phyloP scores from a whole-genome alignment of 2,888 invertebrate species.

The Spicauda simplicius region DNA sequence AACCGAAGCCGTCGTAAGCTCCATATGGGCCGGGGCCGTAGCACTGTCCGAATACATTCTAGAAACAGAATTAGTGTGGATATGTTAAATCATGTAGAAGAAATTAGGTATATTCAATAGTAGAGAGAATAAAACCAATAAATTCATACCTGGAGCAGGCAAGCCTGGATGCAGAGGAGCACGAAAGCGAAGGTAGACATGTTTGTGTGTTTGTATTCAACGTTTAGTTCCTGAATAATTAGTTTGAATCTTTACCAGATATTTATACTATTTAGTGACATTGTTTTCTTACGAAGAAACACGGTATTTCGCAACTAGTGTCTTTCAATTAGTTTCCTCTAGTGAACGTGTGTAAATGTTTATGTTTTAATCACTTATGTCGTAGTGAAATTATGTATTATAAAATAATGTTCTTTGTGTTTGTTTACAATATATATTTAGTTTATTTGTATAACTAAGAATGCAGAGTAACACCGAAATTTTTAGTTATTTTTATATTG shows the following conservation, averaged over 20 bases:
- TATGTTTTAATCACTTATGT: background rate
- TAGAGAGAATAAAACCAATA: no score
- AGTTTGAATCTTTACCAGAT: no score
- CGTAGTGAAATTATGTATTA: no score
- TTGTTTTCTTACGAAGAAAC: background rate
- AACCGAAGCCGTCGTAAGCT: constrained; percentile 33
- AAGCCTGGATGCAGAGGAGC: constrained; percentile 42
- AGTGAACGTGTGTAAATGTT: background rate
- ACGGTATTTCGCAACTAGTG: background rate
- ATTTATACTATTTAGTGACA: no score
- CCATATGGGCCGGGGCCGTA: constrained; percentile 39
- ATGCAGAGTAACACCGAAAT: no score
- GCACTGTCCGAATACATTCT: constrained; percentile 43
- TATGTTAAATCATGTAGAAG: no score
- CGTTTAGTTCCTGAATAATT: background rate
- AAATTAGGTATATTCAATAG: no score
- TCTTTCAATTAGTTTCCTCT: background rate
- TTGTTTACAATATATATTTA: no score
- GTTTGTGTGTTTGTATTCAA: constrained; percentile 19
- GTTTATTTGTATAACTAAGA: no score
- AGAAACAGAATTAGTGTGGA: constrained; percentile 16
- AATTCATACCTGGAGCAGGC: constrained; percentile 48
- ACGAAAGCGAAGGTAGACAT: constrained; percentile 49
- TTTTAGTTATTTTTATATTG: no score
- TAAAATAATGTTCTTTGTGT: no score